Percentiles rank a stretch among this genome's conserved stretches.
phyloP scores from a whole-genome alignment of 1,140 invertebrate genomes.

The Drosophila arizonae region DNA sequence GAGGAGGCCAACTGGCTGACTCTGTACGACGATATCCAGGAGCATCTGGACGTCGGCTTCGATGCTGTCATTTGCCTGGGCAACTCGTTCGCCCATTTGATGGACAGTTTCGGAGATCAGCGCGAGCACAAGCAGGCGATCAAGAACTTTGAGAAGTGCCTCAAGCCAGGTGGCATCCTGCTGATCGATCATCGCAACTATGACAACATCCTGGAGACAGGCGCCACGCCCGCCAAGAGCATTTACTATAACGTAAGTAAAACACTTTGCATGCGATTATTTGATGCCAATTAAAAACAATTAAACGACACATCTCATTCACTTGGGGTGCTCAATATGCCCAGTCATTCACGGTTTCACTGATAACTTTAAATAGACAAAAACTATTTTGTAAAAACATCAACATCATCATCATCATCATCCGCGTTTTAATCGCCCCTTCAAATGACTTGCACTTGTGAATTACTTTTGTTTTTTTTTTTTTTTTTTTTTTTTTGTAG shows the following conservation, averaged over 20 bases:
- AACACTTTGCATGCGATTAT: not conserved
- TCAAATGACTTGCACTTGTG: slow-evolving; percentile 48
- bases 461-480: slow-evolving; percentile 7
- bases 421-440: slow-evolving; percentile 22
- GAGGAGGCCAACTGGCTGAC: slow-evolving; percentile 93
- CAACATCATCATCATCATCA: slow-evolving; percentile 5
- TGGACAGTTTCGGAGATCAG: slow-evolving; percentile 90
- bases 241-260: slow-evolving; percentile 93
- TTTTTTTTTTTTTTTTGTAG: slow-evolving; percentile 83
- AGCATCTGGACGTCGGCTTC: slow-evolving; percentile 85
- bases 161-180: slow-evolving; percentile 92
- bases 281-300: slow-evolving; percentile 54
- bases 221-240: slow-evolving; percentile 89
- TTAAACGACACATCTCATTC: slow-evolving; percentile 52
- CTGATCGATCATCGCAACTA: slow-evolving; percentile 95
- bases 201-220: slow-evolving; percentile 90
- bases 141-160: slow-evolving; percentile 89
- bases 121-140: slow-evolving; percentile 90
- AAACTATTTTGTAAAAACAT: slow-evolving; percentile 4
- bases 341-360: slow-evolving; percentile 47
- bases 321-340: slow-evolving; percentile 15
- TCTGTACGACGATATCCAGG: slow-evolving; percentile 87
- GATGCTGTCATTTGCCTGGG: slow-evolving; percentile 94
- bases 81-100: slow-evolving; percentile 94
- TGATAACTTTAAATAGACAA: slow-evolving; percentile 44